phyloP scores from a whole-genome alignment of 2,888 invertebrate genomes.

The Drosophila tanythrix region DNA sequence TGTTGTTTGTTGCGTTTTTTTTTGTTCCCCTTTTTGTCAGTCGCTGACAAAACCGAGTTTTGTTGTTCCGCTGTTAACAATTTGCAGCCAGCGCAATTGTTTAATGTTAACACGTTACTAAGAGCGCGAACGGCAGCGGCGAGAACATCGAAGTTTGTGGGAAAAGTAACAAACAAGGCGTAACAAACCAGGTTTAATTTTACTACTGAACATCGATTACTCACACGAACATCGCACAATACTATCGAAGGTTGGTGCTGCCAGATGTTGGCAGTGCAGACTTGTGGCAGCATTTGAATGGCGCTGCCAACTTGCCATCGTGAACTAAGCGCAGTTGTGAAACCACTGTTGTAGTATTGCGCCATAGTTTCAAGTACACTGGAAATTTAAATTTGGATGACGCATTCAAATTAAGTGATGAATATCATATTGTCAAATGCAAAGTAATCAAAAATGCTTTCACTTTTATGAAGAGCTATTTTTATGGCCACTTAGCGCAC shows the following conservation, averaged over 20 bases:
- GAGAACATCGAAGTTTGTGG: constrained; percentile 39
- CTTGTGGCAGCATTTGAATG: constrained; percentile 14
- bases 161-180: constrained; percentile 54
- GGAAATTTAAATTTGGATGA: constrained; percentile 33
- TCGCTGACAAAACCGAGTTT: constrained; percentile 42
- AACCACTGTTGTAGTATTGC: constrained; percentile 17
- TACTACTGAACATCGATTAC: constrained; percentile 51
- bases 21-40: constrained; percentile 16
- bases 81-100: constrained; percentile 68
- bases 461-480: constrained; percentile 29
- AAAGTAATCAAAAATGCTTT: constrained; percentile 27
- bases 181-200: constrained; percentile 63
- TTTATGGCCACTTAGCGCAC: constrained; percentile 36
- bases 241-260: constrained; percentile 32
- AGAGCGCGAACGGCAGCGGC: constrained; percentile 45
- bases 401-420: neutral
- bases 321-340: constrained; percentile 37
- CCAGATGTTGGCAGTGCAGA: constrained; percentile 9
- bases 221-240: constrained; percentile 24
- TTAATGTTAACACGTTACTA: constrained; percentile 47
- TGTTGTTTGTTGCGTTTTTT: constrained; percentile 48
- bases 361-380: constrained; percentile 26
- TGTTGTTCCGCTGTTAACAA: constrained; percentile 30
- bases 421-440: constrained; percentile 9
- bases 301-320: constrained; percentile 34